Percentiles rank a stretch among this genome's conserved stretches.
phyloP scores from a whole-genome alignment of 1,140 invertebrate species.

The Cyclina sinensis region DNA sequence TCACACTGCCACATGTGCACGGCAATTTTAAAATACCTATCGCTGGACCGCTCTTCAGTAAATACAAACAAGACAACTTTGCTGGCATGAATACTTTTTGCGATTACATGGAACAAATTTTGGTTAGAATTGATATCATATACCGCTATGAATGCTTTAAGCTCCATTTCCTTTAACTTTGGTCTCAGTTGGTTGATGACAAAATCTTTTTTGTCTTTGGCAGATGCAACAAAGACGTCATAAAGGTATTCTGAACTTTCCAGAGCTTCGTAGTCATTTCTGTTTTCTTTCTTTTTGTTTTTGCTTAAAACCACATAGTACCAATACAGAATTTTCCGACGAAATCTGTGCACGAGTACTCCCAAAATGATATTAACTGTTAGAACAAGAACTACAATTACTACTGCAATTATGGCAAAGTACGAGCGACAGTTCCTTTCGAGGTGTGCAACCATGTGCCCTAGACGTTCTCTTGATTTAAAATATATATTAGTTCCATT shows the following conservation, averaged over 20 bases:
- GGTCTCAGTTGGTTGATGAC: background rate
- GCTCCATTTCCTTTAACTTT: background rate
- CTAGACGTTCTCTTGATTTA: background rate
- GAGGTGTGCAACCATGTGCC: background rate
- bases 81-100: background rate
- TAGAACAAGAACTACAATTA: background rate
- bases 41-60: background rate
- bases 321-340: conserved; percentile 40
- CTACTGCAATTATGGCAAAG: background rate
- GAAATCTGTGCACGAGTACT: conserved; percentile 4
- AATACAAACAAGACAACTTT: background rate
- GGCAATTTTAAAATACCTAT: background rate
- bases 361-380: conserved; percentile 24
- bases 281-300: too few relatives aligned
- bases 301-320: conserved; percentile 12
- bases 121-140: background rate
- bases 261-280: background rate
- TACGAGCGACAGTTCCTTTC: conserved; percentile 6
- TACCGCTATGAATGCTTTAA: background rate
- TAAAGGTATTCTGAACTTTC: background rate
- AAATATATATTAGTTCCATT: background rate
- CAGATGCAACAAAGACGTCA: background rate
- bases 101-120: background rate
- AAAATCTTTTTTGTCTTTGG: conserved; percentile 5
- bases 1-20: conserved; percentile 5